phyloP scores from a whole-genome alignment of 1,140 invertebrate species.

The Drosophila obscura region DNA sequence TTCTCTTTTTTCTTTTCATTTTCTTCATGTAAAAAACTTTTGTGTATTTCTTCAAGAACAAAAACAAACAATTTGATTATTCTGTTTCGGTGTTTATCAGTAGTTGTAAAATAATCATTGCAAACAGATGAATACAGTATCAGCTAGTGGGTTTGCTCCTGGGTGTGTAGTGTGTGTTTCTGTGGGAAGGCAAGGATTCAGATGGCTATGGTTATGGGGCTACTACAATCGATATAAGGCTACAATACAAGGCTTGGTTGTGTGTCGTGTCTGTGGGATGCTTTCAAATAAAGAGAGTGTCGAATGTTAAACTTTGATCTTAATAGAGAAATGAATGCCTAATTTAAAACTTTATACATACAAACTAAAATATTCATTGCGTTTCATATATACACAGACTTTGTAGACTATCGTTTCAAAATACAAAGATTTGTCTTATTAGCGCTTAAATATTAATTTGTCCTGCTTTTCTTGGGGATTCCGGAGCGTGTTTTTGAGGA shows the following conservation, averaged over 20 bases:
- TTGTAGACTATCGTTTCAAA: constrained; percentile 48
- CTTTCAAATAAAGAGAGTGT: constrained; percentile 20
- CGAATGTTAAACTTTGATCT: constrained; percentile 16
- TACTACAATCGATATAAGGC: constrained; percentile 1
- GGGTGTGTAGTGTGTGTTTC: neutral
- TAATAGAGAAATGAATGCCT: constrained; percentile 61
- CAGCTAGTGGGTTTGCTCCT: constrained; percentile 53
- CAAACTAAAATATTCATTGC: constrained; percentile 74
- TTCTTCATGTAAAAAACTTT: constrained; percentile 80
- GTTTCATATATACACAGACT: constrained; percentile 72
- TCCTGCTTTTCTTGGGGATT: constrained; percentile 30
- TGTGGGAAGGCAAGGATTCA: too few relatives aligned
- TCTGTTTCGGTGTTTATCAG: constrained; percentile 67
- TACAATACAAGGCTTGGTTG: neutral
- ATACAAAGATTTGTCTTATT: constrained; percentile 72
- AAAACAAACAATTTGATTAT: constrained; percentile 81
- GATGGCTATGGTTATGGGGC: constrained; percentile 27
- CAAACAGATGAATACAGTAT: constrained; percentile 77
- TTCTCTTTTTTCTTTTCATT: constrained; percentile 60
- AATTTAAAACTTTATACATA: constrained; percentile 73
- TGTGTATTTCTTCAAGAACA: constrained; percentile 75
- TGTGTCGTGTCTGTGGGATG: neutral
- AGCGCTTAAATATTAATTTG: constrained; percentile 70
- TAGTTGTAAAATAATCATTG: constrained; percentile 74
- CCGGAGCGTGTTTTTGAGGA: neutral